Percentiles rank a stretch among this genome's conserved stretches.
phyloP scores from a whole-genome alignment of 1,140 invertebrate genomes.

The Homalodisca vitripennis region DNA sequence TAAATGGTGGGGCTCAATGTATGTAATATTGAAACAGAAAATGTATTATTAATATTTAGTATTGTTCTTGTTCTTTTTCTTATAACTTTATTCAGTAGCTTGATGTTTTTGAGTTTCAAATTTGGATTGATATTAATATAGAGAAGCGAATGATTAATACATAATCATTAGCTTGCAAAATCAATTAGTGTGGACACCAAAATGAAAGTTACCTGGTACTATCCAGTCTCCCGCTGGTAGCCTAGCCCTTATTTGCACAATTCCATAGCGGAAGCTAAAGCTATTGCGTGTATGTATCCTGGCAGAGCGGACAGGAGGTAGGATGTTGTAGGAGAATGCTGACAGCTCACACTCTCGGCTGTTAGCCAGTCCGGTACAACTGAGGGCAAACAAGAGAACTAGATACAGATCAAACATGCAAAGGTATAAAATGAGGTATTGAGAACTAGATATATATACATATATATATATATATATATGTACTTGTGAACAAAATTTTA shows the following conservation, averaged over 20 bases:
- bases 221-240: slow-evolving; percentile 72
- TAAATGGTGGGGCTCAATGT: too few relatives aligned
- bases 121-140: too few relatives aligned
- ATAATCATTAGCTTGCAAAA: too few relatives aligned
- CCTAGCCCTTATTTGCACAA: slow-evolving; percentile 65
- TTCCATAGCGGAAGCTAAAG: slow-evolving; percentile 66
- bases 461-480: not conserved
- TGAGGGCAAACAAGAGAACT: too few relatives aligned
- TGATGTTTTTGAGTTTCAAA: too few relatives aligned
- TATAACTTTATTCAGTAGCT: too few relatives aligned
- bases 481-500: not conserved
- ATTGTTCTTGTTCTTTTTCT: too few relatives aligned
- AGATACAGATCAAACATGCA: not conserved
- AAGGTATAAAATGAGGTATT: not conserved
- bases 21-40: too few relatives aligned
- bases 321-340: slow-evolving; percentile 46
- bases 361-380: slow-evolving; percentile 36
- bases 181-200: too few relatives aligned
- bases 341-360: slow-evolving; percentile 32
- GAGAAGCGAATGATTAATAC: too few relatives aligned
- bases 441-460: too few relatives aligned
- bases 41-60: too few relatives aligned
- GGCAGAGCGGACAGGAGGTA: slow-evolving; percentile 65
- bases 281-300: slow-evolving; percentile 60
- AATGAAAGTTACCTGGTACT: slow-evolving; percentile 74